Evolutionary conservation across 2,797 vertebrate genomes (phyloP).

Genomic region (Eptatretus atami): DNA sequence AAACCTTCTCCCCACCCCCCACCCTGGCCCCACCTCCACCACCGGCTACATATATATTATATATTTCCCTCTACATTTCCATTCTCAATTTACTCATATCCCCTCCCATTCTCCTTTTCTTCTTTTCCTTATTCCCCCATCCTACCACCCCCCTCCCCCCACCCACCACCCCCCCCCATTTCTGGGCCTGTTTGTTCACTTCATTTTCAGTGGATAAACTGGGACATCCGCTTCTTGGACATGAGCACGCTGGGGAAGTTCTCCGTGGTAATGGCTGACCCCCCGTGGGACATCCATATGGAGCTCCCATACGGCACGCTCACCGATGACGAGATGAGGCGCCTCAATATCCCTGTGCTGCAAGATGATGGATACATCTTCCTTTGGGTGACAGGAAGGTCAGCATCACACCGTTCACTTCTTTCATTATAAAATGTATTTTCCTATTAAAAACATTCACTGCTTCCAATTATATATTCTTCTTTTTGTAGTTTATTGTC

Average conservation of each 20-base stretch:
- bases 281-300: slow-evolving; percentile 93
- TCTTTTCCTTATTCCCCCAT: not conserved
- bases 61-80: not conserved
- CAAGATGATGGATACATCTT: slow-evolving; percentile 82
- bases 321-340: slow-evolving; percentile 75
- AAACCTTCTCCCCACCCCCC: too few relatives aligned
- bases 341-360: slow-evolving; percentile 56
- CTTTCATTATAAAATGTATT: too few relatives aligned
- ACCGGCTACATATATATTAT: too few relatives aligned
- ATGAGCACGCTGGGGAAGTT: slow-evolving; percentile 76
- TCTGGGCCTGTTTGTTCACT: slow-evolving; percentile 8
- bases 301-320: slow-evolving; percentile 68
- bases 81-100: not conserved
- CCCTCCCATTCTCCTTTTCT: not conserved
- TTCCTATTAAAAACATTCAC: too few relatives aligned
- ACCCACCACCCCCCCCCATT: too few relatives aligned
- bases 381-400: slow-evolving; percentile 82
- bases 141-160: too few relatives aligned
- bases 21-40: too few relatives aligned
- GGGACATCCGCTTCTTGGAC: slow-evolving; percentile 63
- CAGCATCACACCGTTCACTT: slow-evolving; percentile 6
- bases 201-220: slow-evolving; percentile 32
- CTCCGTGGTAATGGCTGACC: slow-evolving; percentile 76
- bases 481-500: too few relatives aligned
- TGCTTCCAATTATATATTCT: too few relatives aligned